phyloP scores from a whole-genome alignment of 2,888 invertebrate species.

The Scaeva pyrastri region DNA sequence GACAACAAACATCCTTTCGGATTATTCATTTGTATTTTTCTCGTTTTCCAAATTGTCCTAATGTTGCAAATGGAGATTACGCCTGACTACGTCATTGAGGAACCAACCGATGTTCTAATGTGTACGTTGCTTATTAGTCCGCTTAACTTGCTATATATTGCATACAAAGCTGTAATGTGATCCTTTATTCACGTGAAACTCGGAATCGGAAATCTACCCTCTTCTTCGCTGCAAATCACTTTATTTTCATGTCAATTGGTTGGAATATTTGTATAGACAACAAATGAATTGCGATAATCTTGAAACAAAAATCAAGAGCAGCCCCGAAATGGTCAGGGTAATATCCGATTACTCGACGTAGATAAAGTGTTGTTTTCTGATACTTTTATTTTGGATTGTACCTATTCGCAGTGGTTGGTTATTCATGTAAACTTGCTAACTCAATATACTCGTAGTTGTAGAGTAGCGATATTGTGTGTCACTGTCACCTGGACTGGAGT shows the following conservation, averaged over 20 bases:
- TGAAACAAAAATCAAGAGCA: slow-evolving; percentile 72
- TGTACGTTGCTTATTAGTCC: slow-evolving; percentile 61
- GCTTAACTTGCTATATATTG: slow-evolving; percentile 65
- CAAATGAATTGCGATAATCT: slow-evolving; percentile 75
- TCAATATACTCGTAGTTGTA: slow-evolving; percentile 1
- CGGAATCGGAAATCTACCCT: slow-evolving; percentile 38
- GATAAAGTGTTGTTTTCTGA: slow-evolving; percentile 69
- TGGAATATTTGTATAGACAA: slow-evolving; percentile 76
- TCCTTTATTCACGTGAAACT: slow-evolving; percentile 62
- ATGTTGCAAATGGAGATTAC: slow-evolving; percentile 76
- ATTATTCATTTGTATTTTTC: slow-evolving; percentile 62
- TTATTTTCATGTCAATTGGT: slow-evolving; percentile 77
- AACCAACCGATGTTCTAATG: slow-evolving; percentile 33
- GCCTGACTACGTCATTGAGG: slow-evolving; percentile 71
- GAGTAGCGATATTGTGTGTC: slow-evolving; percentile 49
- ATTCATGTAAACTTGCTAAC: slow-evolving; percentile 46
- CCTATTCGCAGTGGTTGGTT: slow-evolving; percentile 17
- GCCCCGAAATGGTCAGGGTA: slow-evolving; percentile 69
- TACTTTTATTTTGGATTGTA: slow-evolving; percentile 35
- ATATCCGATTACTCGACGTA: slow-evolving; percentile 71
- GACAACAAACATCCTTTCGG: slow-evolving; percentile 76
- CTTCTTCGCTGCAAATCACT: slow-evolving; percentile 70
- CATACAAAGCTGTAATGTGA: slow-evolving; percentile 67
- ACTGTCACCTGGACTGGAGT: slow-evolving; percentile 64
- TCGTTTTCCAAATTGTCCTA: slow-evolving; percentile 58